phyloP scores from a whole-genome alignment of 2,113 vertebrate genomes.

The Hirundichthys speculiger region DNA sequence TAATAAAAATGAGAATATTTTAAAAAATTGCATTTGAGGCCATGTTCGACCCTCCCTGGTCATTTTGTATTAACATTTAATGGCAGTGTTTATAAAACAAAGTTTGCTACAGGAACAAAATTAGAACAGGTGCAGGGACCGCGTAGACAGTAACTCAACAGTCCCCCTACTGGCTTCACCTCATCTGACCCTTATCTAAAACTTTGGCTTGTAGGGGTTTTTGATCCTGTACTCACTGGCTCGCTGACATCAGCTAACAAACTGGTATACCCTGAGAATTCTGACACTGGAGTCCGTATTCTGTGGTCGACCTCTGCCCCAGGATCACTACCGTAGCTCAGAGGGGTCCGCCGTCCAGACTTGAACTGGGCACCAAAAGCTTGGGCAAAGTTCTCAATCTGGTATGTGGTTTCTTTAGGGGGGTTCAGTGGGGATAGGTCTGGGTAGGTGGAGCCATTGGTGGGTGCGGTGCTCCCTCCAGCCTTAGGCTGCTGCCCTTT shows the following conservation, averaged over 20 bases:
- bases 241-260: constrained; percentile 98
- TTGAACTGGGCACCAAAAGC: constrained; percentile 99
- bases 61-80: constrained; percentile 97
- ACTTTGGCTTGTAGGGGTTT: constrained; percentile 99
- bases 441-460: constrained; percentile 88
- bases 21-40: constrained; percentile 96
- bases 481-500: constrained; percentile 91
- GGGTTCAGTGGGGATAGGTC: constrained; percentile 91
- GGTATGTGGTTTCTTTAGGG: constrained; percentile 95
- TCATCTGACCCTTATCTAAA: constrained; percentile 94
- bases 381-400: constrained; percentile 99
- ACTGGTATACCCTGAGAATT: constrained; percentile 99
- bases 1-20: constrained; percentile 80
- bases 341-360: constrained; percentile 95
- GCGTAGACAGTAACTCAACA: constrained; percentile 62
- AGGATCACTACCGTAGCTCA: constrained; percentile 91
- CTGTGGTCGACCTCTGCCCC: constrained; percentile 91
- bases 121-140: constrained; percentile 66
- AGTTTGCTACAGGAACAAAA: constrained; percentile 86
- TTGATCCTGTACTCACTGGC: constrained; percentile 98
- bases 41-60: constrained; percentile 95
- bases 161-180: constrained; percentile 82
- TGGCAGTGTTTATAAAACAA: constrained; percentile 93
- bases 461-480: constrained; percentile 43
- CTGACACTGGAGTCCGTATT: constrained; percentile 97